Evolutionary conservation across 2,888 invertebrate species (phyloP).

Genomic region (Drosophila sordidula): DNA sequence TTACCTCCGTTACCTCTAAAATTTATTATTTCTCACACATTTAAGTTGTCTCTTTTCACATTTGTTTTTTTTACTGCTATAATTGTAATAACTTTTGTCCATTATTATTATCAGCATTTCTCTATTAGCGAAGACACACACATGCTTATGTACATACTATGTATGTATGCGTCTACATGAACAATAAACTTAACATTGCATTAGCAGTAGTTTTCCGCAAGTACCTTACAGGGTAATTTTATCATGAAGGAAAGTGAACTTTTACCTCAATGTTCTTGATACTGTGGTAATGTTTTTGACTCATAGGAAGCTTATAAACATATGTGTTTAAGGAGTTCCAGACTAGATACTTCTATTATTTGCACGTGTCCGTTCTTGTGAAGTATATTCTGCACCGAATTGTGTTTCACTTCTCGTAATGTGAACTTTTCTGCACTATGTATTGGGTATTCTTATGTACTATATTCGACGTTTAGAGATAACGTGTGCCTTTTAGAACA

Average conservation of each 20-base stretch:
- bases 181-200: constrained; percentile 21
- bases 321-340: background rate
- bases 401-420: background rate
- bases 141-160: background rate
- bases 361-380: background rate
- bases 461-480: background rate
- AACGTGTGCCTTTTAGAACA: constrained; percentile 2
- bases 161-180: constrained; percentile 1
- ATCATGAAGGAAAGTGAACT: constrained; percentile 1
- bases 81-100: constrained; percentile 49
- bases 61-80: constrained; percentile 27
- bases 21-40: constrained; percentile 15
- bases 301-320: background rate
- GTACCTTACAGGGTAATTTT: background rate
- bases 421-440: background rate
- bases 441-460: constrained; percentile 1
- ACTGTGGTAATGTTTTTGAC: background rate
- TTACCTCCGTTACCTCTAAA: constrained; percentile 23
- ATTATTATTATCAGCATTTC: constrained; percentile 47
- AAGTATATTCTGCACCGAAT: background rate
- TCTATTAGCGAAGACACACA: background rate
- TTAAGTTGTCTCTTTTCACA: constrained; percentile 1
- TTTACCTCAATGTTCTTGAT: constrained; percentile 2
- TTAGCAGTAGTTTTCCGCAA: constrained; percentile 4
- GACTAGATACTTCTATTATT: background rate